Evolutionary conservation across 1,140 invertebrate species (phyloP).

Genomic region (Heliconius himera): DNA sequence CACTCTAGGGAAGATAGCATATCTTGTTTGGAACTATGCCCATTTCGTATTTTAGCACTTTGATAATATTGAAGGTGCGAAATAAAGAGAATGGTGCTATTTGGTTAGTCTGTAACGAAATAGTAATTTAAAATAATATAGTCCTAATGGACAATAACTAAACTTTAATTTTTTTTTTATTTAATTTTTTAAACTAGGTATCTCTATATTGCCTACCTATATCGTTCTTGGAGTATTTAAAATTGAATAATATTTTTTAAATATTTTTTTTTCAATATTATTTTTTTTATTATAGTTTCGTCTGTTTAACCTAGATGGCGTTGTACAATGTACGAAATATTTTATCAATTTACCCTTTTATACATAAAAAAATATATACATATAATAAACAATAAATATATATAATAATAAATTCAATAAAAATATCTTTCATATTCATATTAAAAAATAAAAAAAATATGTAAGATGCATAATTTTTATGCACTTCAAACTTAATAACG

Average conservation of each 20-base stretch:
- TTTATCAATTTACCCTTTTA: no score
- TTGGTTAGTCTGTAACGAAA: neutral
- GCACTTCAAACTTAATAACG: neutral
- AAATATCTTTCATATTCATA: neutral
- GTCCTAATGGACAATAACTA: neutral
- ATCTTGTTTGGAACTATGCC: slow-evolving; percentile 27
- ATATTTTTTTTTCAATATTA: no score
- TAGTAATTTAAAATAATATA: neutral
- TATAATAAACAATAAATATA: neutral
- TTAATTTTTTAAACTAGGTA: no score
- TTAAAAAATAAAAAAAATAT: neutral
- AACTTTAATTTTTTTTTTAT: no score
- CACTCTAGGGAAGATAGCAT: neutral
- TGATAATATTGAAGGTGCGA: slow-evolving; percentile 5
- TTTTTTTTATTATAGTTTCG: neutral
- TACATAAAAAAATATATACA: no score
- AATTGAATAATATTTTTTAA: no score
- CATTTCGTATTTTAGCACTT: slow-evolving; percentile 13
- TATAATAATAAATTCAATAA: neutral
- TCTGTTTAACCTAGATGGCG: neutral
- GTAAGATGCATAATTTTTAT: neutral
- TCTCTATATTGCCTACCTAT: no score
- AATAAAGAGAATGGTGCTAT: neutral
- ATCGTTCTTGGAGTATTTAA: no score
- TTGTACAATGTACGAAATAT: neutral